phyloP scores from a whole-genome alignment of 2,113 vertebrate genomes.

The Pelusios castaneus region DNA sequence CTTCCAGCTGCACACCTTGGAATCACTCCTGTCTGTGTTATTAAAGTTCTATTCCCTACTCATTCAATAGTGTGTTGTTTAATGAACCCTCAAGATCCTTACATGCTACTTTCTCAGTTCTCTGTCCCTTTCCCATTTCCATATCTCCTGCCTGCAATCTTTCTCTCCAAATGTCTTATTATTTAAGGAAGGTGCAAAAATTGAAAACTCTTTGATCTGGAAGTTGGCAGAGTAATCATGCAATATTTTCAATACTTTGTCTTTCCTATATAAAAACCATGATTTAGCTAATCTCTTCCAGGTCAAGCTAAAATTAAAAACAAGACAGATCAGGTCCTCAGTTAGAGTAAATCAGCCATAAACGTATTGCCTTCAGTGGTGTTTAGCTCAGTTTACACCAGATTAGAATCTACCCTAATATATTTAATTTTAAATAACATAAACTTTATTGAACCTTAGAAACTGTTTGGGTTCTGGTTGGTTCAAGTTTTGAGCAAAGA shows the following conservation, averaged over 20 bases:
- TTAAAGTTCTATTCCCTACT: too few species aligned
- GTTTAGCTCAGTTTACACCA: neutral
- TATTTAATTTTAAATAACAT: neutral
- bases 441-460: neutral
- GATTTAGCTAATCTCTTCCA: neutral
- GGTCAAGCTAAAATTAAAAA: neutral
- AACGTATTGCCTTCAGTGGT: neutral
- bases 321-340: neutral
- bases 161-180: too few species aligned
- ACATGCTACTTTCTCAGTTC: neutral
- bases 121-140: neutral
- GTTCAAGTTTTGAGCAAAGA: neutral
- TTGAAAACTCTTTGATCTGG: neutral
- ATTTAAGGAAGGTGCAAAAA: neutral
- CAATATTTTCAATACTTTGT: neutral
- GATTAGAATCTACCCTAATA: too few species aligned
- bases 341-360: neutral
- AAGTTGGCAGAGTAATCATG: neutral
- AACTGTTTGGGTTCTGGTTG: neutral
- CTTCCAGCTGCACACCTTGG: too few species aligned
- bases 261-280: neutral
- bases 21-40: too few species aligned
- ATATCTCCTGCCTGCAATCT: neutral
- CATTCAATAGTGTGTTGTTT: too few species aligned
- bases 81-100: too few species aligned